Evolutionary conservation across 2,888 invertebrate genomes (phyloP).

Genomic region (Spisula subtruncata): DNA sequence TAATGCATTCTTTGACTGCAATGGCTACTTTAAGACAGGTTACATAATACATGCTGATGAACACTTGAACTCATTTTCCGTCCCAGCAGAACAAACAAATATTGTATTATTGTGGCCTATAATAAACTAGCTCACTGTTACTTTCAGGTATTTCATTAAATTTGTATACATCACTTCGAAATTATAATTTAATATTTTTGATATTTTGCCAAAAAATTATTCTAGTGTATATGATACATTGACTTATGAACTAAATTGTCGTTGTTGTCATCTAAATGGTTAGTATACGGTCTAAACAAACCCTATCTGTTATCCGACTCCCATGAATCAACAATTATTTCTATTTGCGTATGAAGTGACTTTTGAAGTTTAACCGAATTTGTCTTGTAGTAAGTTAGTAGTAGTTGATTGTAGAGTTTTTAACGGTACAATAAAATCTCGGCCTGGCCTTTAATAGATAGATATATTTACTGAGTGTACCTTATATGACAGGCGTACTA

Average conservation of each 20-base stretch:
- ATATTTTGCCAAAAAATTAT: conserved; percentile 13
- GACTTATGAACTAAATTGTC: not conserved
- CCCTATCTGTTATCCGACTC: not conserved
- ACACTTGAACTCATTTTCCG: no score
- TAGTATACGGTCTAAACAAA: not conserved
- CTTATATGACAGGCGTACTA: not conserved
- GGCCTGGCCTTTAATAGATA: not conserved
- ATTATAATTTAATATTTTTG: conserved; percentile 19
- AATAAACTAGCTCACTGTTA: no score
- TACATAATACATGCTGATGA: no score
- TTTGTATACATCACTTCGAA: conserved; percentile 1
- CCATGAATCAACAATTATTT: not conserved
- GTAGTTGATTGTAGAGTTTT: not conserved
- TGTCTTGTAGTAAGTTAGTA: not conserved
- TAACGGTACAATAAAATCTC: conserved; percentile 3
- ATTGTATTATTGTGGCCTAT: no score
- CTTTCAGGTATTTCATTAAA: no score
- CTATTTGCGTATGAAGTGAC: not conserved
- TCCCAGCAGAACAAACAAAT: no score
- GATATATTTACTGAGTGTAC: not conserved
- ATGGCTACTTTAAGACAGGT: no score
- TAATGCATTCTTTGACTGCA: no score
- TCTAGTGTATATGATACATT: conserved; percentile 12
- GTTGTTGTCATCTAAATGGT: not conserved
- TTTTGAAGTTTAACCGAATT: conserved; percentile 7